A percentile compares a stretch with the other conserved stretches of the same genome.
These are phyloP conservation scores for Apodemus agrarius DNA, from an alignment of 2,797 vertebrate species.

Conservation along the genomic window DNA sequence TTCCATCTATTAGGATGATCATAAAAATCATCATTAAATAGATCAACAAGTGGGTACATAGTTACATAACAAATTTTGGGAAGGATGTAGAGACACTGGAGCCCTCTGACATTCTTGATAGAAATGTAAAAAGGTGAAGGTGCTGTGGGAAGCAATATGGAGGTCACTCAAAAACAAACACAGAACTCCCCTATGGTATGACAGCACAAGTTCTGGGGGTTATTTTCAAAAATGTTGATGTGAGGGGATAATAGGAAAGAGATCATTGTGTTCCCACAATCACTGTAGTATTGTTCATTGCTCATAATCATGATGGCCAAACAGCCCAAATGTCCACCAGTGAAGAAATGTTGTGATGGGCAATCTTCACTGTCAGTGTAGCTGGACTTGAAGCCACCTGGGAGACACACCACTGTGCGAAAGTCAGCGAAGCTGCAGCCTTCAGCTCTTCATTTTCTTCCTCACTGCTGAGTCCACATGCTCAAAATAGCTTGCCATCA, in stretches of 20 bases:
- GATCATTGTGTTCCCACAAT: neutral
- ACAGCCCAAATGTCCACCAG: neutral
- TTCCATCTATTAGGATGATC: neutral
- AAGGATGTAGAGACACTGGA: neutral
- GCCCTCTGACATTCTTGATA: neutral
- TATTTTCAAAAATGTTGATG: neutral
- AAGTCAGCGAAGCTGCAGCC: neutral
- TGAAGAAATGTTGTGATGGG: neutral
- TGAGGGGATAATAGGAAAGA: neutral
- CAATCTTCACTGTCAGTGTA: neutral
- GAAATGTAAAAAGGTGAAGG: neutral
- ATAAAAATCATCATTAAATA: neutral
- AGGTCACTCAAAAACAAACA: neutral
- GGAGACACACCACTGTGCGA: neutral
- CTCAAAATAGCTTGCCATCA: neutral
- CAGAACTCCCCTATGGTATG: neutral
- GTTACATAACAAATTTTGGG: neutral
- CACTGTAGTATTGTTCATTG: neutral
- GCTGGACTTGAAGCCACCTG: neutral
- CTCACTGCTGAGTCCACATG: neutral
- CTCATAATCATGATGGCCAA: neutral
- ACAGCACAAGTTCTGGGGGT: neutral
- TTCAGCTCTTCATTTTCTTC: neutral
- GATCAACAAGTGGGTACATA: neutral
- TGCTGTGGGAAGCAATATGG: neutral